phyloP scores from a whole-genome alignment of 1,140 invertebrate genomes.

The Ceratina australensis region DNA sequence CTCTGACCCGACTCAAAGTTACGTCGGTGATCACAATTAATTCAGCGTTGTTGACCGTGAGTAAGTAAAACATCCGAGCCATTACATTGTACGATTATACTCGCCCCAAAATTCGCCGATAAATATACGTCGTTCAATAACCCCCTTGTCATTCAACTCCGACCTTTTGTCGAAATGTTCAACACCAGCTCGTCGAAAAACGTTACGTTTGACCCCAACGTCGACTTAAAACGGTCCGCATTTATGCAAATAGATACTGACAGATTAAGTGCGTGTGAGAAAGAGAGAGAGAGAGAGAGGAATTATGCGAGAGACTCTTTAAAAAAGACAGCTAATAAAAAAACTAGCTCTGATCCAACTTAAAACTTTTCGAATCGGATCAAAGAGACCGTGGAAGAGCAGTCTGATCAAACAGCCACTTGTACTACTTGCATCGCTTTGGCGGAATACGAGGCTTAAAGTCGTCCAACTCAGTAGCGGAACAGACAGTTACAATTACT shows the following conservation, averaged over 20 bases:
- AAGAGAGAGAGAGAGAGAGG: not conserved
- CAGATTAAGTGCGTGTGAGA: not conserved
- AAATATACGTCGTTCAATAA: slow-evolving; percentile 6
- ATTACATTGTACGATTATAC: slow-evolving; percentile 14
- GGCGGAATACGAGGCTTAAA: not conserved
- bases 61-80: not conserved
- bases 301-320: not conserved
- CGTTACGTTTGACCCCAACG: not conserved
- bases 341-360: not conserved
- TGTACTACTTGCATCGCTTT: slow-evolving; percentile 1
- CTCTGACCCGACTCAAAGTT: slow-evolving; percentile 19
- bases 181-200: not conserved
- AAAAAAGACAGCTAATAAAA: not conserved
- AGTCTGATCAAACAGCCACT: slow-evolving; percentile 6
- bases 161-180: not conserved
- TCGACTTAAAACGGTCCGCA: not conserved
- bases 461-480: not conserved
- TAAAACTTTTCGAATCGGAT: not conserved
- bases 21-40: slow-evolving; percentile 26
- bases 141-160: not conserved
- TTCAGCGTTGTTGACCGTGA: slow-evolving; percentile 2
- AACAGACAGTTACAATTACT: not conserved
- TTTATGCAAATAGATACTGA: not conserved
- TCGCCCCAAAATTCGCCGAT: not conserved
- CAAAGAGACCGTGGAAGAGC: not conserved